Conservation (phyloP, 1,140 invertebrate genomes). For the Sarcophaga peregrina region DNA sequence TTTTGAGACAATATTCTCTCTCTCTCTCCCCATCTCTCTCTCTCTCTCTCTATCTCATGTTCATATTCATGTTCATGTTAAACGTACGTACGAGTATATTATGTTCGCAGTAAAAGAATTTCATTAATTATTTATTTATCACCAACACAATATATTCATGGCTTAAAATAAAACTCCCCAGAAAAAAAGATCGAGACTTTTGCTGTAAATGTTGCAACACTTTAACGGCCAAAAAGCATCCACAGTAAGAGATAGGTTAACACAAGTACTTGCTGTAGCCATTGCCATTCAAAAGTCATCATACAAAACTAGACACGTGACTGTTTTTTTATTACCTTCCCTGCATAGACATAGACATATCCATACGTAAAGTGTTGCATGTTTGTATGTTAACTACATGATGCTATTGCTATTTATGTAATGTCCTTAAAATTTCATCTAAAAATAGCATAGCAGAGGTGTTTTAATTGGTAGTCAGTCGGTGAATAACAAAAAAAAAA, state of each 20-base stretch:
- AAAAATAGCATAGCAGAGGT: not conserved
- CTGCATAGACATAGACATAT: too few species aligned
- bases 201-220: not conserved
- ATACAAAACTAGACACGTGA: conserved; percentile 22
- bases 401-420: too few species aligned
- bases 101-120: not conserved
- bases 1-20: too few species aligned
- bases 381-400: too few species aligned
- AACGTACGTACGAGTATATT: not conserved
- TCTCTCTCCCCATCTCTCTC: too few species aligned
- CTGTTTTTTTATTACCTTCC: not conserved
- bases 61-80: too few species aligned
- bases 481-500: too few species aligned
- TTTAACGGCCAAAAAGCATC: not conserved
- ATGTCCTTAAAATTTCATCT: not conserved
- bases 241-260: not conserved
- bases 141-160: conserved; percentile 18
- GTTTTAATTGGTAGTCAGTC: not conserved
- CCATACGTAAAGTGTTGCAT: too few species aligned
- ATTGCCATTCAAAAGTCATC: conserved; percentile 18
- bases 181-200: not conserved
- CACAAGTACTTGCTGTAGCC: not conserved
- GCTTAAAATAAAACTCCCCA: not conserved
- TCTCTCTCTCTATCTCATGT: too few species aligned
- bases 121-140: conserved; percentile 28